Evolutionary conservation across 2,888 invertebrate species (phyloP), one percentile per base, ranked within the genome.

Genomic region (Diarsia dahlii): DNA sequence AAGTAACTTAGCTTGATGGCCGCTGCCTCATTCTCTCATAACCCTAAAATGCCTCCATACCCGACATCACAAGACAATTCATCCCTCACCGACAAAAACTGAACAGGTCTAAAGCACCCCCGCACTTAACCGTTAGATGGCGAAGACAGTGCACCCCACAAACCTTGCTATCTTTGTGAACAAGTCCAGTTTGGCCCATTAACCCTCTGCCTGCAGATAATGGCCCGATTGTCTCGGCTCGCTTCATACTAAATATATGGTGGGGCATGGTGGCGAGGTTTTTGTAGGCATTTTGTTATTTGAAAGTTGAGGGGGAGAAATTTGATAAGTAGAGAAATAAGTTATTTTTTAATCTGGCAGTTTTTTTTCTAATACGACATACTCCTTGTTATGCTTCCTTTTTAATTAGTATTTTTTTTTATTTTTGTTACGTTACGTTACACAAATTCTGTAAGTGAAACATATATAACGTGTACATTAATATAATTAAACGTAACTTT

Each of bases 131-230:
- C 63, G 85, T 74, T 71, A 73, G 72, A 80, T 70, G 69, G 69
- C 75, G 76, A 85, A 88, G 89, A 87, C 87, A 84, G 82, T 73
- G 73, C 80, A 76, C 77, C 78, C 77, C 82, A 73, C 82, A 77
- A 85, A 64, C 83, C 80, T 86, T 86, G 82, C 87, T 89, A 89
- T 89, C 89, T 89, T 84, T 82, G 83, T 83, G 88, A 85, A 89
- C 89, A 87, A 89, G 89, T 88, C 87, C 89, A 90, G 89, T 88
- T 89, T 91, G 90, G 89, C 89, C 93, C 93, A 93, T 94, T 94
- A 94, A 91, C 91, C 93, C 91, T 86, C 86, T 86, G 92, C 90
- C 90, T 92, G 92, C 87, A 92, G 92, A 92, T 94, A 93, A 94
- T 92, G 90, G 90, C 80, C 69, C 89, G 88, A 89, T 91, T 88